phyloP scores from a whole-genome alignment of 2,888 invertebrate species.

The Horisme vitalbata region DNA sequence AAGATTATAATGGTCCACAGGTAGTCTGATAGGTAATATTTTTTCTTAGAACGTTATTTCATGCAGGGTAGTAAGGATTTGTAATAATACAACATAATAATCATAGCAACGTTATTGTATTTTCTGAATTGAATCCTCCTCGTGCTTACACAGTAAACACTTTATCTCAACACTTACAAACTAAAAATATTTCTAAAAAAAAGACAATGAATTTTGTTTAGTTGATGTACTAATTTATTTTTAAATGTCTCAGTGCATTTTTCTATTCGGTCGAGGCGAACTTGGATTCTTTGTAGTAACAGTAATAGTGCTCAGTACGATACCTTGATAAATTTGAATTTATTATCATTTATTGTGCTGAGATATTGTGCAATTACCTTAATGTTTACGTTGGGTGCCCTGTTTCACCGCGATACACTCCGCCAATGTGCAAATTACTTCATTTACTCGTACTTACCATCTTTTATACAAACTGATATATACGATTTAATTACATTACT shows the following conservation, averaged over 20 bases:
- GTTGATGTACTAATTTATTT: slow-evolving; percentile 51
- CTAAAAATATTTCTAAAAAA: slow-evolving; percentile 86
- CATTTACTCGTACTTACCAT: slow-evolving; percentile 59
- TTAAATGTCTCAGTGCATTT: slow-evolving; percentile 76
- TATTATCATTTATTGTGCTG: slow-evolving; percentile 73
- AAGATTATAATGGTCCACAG: too few relatives aligned
- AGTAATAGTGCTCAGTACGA: slow-evolving; percentile 67
- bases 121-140: slow-evolving; percentile 86
- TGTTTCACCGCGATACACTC: slow-evolving; percentile 65
- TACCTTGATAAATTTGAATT: slow-evolving; percentile 58
- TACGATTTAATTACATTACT: slow-evolving; percentile 79
- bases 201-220: slow-evolving; percentile 74
- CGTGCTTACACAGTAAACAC: slow-evolving; percentile 89
- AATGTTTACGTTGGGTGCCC: slow-evolving; percentile 69
- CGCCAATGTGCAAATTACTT: slow-evolving; percentile 73
- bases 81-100: slow-evolving; percentile 68
- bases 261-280: slow-evolving; percentile 69
- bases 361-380: slow-evolving; percentile 75
- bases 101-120: slow-evolving; percentile 89
- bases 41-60: too few relatives aligned
- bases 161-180: slow-evolving; percentile 87
- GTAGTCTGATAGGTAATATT: too few relatives aligned
- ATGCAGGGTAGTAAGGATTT: neutral
- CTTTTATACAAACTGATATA: slow-evolving; percentile 80
- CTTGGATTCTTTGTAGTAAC: slow-evolving; percentile 62